Conservation (phyloP, 1,140 invertebrate genomes). For the Neodiprion fabricii region DNA sequence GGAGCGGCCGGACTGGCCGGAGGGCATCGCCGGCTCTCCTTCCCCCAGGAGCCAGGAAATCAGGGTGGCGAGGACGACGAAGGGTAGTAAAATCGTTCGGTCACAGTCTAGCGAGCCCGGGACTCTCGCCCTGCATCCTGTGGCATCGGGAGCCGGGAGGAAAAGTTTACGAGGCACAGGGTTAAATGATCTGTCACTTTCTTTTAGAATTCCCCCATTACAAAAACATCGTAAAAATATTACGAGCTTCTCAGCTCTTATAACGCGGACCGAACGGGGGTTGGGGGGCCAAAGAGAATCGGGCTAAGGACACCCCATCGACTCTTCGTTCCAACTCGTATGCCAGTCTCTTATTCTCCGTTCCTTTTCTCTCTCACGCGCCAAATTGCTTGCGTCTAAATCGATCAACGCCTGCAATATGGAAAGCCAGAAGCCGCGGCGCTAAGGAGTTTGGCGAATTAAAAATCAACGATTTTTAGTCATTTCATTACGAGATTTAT, state of each 20-base stretch:
- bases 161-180: constrained; percentile 45
- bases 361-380: background rate
- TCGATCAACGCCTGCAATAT: no score
- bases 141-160: background rate
- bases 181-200: constrained; percentile 54
- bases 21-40: no score
- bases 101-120: constrained; percentile 40
- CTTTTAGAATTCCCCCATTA: constrained; percentile 21
- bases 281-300: no score
- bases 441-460: no score
- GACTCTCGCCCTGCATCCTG: constrained; percentile 19
- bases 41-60: no score
- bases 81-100: constrained; percentile 35
- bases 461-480: no score
- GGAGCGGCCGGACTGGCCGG: no score
- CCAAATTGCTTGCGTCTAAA: no score
- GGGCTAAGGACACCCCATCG: no score
- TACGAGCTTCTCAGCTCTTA: background rate
- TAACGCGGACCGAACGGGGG: no score
- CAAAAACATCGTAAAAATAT: constrained; percentile 38
- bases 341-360: background rate
- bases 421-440: no score
- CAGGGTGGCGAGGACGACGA: background rate
- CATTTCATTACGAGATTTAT: no score
- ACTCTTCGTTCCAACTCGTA: background rate